Conservation (phyloP, 2,888 invertebrate genomes). For the Tetragnatha montana region DNA sequence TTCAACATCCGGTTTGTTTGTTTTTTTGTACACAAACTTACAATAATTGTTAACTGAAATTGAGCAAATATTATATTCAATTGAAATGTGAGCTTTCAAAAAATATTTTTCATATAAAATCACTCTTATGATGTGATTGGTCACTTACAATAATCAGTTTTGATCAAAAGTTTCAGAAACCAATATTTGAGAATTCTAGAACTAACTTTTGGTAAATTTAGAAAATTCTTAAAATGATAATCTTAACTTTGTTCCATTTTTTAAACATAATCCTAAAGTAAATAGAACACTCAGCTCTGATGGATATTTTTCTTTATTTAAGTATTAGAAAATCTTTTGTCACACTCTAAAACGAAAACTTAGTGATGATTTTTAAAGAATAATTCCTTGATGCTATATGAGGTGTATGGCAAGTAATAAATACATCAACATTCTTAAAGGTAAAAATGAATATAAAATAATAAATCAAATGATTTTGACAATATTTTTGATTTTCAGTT, state of each 20-base stretch:
- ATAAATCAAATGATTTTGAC: not conserved
- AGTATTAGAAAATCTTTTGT: not conserved
- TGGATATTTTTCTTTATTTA: not conserved
- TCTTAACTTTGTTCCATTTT: too few relatives aligned
- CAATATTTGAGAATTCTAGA: not conserved
- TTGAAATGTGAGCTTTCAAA: not conserved
- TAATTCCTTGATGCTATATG: not conserved
- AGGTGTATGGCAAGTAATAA: too few relatives aligned
- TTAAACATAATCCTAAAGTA: too few relatives aligned
- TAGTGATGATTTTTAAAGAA: not conserved
- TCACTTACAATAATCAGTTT: not conserved
- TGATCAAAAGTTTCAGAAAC: not conserved
- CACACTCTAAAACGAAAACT: not conserved
- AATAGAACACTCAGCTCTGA: too few relatives aligned
- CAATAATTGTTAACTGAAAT: too few relatives aligned
- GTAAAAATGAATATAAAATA: not conserved
- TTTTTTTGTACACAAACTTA: too few relatives aligned
- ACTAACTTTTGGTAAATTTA: too few relatives aligned
- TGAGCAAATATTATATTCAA: too few relatives aligned
- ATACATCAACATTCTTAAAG: too few relatives aligned
- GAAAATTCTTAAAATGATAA: too few relatives aligned
- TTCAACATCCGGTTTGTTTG: too few relatives aligned
- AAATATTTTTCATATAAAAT: not conserved
- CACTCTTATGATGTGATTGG: not conserved
- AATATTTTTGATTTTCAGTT: not conserved